Evolutionary conservation across 1,140 invertebrate species (phyloP).

Genomic region (Whitmania pigra): DNA sequence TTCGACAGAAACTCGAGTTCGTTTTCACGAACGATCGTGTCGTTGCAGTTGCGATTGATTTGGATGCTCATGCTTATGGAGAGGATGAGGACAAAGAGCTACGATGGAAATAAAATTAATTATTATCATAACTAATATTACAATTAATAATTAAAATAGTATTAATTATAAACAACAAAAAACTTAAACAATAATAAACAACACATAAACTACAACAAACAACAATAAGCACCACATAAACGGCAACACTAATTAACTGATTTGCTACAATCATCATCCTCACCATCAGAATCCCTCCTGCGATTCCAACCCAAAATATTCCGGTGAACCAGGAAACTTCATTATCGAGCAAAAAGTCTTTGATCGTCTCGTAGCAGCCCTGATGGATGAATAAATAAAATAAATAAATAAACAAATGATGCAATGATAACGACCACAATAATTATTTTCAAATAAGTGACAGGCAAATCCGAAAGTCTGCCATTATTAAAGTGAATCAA

Average conservation of each 20-base stretch:
- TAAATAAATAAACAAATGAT: too few species aligned
- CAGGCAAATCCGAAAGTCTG: too few species aligned
- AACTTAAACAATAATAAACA: background rate
- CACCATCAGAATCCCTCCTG: background rate
- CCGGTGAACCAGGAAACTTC: background rate
- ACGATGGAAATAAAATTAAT: background rate
- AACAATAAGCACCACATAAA: background rate
- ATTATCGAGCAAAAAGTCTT: background rate
- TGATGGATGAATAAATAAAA: too few species aligned
- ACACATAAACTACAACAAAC: too few species aligned
- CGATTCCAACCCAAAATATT: slow-evolving; percentile 2
- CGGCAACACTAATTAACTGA: background rate
- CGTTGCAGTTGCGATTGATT: background rate
- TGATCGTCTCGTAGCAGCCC: slow-evolving; percentile 7
- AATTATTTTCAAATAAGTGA: too few species aligned
- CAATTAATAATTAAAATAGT: background rate
- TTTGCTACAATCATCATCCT: background rate
- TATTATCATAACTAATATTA: background rate
- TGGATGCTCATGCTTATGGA: background rate
- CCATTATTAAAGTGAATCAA: too few species aligned
- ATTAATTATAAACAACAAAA: background rate
- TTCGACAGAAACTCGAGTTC: slow-evolving; percentile 2
- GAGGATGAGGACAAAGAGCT: slow-evolving; percentile 6
- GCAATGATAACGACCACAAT: too few species aligned
- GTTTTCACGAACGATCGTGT: background rate